A percentile compares a stretch with the other conserved stretches of the same genome.
These are phyloP conservation scores for Chloroceryle aenea DNA, from an alignment of 2,113 vertebrate genomes.

Conservation along the genomic window DNA sequence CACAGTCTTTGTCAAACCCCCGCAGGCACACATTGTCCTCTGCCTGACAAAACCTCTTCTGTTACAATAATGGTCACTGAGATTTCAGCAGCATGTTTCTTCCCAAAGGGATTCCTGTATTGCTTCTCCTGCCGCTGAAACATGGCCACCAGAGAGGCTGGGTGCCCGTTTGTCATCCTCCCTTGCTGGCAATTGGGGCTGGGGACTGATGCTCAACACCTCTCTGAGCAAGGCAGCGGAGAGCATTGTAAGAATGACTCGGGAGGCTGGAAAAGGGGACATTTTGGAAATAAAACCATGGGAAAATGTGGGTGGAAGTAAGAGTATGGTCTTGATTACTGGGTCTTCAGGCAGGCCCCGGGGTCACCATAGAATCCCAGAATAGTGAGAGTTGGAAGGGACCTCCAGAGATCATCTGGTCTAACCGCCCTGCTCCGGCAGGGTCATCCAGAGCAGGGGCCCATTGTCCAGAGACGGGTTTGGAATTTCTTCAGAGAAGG, in stretches of 20 bases:
- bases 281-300: neutral
- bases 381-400: neutral
- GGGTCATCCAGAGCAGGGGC: too few relatives aligned
- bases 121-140: neutral
- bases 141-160: fast-evolving
- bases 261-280: neutral
- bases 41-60: fast-evolving
- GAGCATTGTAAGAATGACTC: fast-evolving
- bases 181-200: neutral
- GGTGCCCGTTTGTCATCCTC: neutral
- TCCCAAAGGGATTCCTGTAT: neutral
- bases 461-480: neutral
- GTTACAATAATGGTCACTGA: neutral
- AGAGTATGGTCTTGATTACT: neutral
- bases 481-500: neutral
- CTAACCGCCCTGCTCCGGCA: too few relatives aligned
- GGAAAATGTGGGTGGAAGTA: neutral
- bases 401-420: neutral
- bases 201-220: too few relatives aligned
- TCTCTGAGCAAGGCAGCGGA: neutral
- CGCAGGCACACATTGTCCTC: neutral
- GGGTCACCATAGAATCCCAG: neutral
- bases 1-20: too few relatives aligned
- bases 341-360: neutral
- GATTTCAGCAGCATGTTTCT: neutral